Evolutionary conservation across 2,113 vertebrate species (phyloP), one percentile per base, ranked within the genome.

Genomic region (Periophthalmodon schlosseri): DNA sequence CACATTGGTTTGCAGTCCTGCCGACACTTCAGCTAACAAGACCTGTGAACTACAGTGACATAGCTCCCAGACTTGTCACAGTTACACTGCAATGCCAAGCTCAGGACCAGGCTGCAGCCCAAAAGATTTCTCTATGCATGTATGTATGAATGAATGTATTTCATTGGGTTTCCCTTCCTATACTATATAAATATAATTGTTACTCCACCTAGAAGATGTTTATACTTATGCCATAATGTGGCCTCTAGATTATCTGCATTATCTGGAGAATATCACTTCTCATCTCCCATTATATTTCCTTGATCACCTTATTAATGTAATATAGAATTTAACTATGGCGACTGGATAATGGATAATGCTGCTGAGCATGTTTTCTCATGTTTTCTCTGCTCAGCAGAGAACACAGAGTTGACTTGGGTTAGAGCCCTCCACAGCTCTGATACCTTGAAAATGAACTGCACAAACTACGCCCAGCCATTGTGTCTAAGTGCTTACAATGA

Each of bases 1-100:
- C 81, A 83, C 84, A 86, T 75, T 81, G 75, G 85, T 85, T 89
- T 89, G 84, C 87, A 88, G 85, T 83, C 80, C 78, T 91, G 86
- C 89, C 78, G 85, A 91, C 88, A 92, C 87, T 83, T 90, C 85
- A 84, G 91, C 89, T 91, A 91, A 90, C 85, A 84, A 90, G 87
- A 89, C 87, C 90, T 86, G 84, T 91, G 88, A 91, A 90, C 91
- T 82, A 44, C 91, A 82, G 81, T 88, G 88, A 91, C 91, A 90
- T 88, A 89, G 82, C 87, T 88, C 82, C 9, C 69, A 87, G 87
- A 85, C 87, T 86, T 91, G 91, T 90, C 91, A 90, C 80, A 87
- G 79, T 89, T 81, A 82, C 86, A 91, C 83, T 89, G 91, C 89
- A 92, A 90, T 90, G 85, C 88, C 87, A 88, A 83, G 84, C 80